These are phyloP conservation scores for Thaleichthys pacificus DNA, from an alignment of 2,797 vertebrate species.

Conservation along the genomic window DNA sequence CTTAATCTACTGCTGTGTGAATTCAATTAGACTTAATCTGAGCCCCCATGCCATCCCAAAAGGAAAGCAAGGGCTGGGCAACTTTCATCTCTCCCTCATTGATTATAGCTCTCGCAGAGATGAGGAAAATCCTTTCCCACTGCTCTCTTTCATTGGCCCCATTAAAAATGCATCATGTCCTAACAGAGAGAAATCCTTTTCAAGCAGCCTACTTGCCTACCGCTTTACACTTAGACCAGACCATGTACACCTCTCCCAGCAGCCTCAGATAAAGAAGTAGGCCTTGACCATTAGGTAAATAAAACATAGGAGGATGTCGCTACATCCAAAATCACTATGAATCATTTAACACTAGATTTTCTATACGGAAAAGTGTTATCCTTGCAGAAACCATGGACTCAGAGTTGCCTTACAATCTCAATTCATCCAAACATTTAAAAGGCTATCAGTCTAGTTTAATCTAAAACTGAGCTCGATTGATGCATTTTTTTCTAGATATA, in stretches of 20 bases:
- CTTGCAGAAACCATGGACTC: too few species aligned
- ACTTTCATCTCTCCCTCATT: slow-evolving; percentile 76
- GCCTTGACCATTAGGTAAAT: background rate
- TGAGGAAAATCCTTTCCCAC: slow-evolving; percentile 72
- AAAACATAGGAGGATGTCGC: background rate
- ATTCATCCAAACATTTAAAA: too few species aligned
- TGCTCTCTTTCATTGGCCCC: slow-evolving; percentile 74
- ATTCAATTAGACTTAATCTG: slow-evolving; percentile 76
- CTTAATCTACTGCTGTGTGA: slow-evolving; percentile 70
- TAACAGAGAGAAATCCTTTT: slow-evolving; percentile 67
- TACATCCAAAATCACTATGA: too few species aligned
- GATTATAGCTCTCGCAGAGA: slow-evolving; percentile 76
- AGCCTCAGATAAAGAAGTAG: background rate
- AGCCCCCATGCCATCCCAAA: slow-evolving; percentile 68
- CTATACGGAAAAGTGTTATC: too few species aligned
- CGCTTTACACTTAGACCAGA: slow-evolving; percentile 1
- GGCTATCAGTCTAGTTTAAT: too few species aligned
- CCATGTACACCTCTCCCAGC: background rate
- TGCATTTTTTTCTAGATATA: too few species aligned
- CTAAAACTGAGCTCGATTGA: too few species aligned
- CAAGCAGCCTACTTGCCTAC: slow-evolving; percentile 50
- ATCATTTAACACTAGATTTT: too few species aligned
- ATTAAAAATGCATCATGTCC: slow-evolving; percentile 78
- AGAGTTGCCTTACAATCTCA: too few species aligned
- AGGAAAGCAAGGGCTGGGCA: slow-evolving; percentile 64